phyloP scores from a whole-genome alignment of 2,113 vertebrate species.

The Astatoreochromis straeleni region DNA sequence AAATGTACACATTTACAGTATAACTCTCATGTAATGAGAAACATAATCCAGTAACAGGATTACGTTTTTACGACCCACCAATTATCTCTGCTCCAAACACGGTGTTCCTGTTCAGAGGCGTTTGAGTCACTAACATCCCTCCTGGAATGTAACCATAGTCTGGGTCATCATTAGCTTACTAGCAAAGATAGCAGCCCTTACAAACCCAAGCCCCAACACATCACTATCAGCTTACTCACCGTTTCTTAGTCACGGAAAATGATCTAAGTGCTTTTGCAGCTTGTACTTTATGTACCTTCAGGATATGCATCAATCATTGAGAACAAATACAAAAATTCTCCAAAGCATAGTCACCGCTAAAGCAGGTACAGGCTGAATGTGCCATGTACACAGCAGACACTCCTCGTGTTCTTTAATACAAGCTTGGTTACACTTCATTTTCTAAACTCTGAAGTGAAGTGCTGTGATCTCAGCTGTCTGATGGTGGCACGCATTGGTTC shows the following conservation, averaged over 20 bases:
- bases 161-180: constrained; percentile 21
- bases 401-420: background rate
- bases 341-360: background rate
- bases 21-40: constrained; percentile 19
- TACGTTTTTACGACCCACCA: constrained; percentile 36
- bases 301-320: background rate
- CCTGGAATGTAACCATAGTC: constrained; percentile 11
- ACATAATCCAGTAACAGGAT: constrained; percentile 30
- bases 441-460: background rate
- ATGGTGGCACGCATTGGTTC: background rate
- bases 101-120: background rate
- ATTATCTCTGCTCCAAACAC: constrained; percentile 28
- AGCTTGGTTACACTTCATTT: background rate
- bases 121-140: constrained; percentile 31
- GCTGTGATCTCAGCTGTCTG: background rate
- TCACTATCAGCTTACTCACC: constrained; percentile 31
- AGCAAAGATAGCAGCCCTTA: background rate
- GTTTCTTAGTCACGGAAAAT: constrained; percentile 45
- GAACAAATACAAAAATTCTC: background rate
- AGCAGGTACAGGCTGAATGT: background rate
- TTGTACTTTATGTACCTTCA: background rate
- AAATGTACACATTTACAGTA: background rate
- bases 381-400: background rate
- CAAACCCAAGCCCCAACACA: constrained; percentile 19
- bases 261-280: background rate